Conservation (phyloP, 2,113 vertebrate species). For the Meleagris gallopavo region DNA sequence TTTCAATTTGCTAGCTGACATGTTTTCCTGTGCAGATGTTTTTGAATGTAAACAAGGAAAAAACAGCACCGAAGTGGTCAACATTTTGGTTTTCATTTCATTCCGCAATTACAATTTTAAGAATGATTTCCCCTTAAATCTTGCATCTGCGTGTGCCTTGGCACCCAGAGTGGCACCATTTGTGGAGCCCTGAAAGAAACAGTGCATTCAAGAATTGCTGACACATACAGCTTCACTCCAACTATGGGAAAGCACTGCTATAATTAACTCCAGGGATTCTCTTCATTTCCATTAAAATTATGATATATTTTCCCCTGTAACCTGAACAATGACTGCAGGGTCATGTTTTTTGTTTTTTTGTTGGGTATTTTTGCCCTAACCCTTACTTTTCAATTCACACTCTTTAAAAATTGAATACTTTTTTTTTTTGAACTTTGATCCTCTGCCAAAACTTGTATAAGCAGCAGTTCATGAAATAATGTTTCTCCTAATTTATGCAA, state of each 20-base stretch:
- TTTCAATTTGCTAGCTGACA: not conserved
- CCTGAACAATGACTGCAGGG: conserved; percentile 16
- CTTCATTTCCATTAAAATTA: not conserved
- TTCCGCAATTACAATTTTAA: conserved; percentile 5
- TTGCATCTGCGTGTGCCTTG: conserved; percentile 15
- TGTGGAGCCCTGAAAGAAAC: conserved; percentile 2
- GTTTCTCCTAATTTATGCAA: conserved; percentile 53
- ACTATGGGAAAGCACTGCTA: not conserved
- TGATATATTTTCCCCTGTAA: not conserved
- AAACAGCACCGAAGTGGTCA: not conserved
- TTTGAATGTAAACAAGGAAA: not conserved
- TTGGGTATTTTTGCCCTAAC: not conserved
- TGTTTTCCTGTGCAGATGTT: not conserved
- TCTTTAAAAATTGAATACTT: not conserved
- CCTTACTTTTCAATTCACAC: not conserved
- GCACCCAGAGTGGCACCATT: conserved; percentile 26
- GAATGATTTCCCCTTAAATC: not conserved
- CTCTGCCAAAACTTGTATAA: not conserved
- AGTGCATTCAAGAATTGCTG: conserved; percentile 27
- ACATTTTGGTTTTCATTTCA: not conserved
- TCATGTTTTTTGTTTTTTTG: not conserved
- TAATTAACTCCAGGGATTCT: conserved; percentile 44
- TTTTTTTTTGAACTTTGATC: not conserved
- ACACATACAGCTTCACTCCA: conserved; percentile 42
- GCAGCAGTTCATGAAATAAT: conserved; percentile 30